phyloP scores from a whole-genome alignment of 2,888 invertebrate genomes.

The Eupithecia vulgata region DNA sequence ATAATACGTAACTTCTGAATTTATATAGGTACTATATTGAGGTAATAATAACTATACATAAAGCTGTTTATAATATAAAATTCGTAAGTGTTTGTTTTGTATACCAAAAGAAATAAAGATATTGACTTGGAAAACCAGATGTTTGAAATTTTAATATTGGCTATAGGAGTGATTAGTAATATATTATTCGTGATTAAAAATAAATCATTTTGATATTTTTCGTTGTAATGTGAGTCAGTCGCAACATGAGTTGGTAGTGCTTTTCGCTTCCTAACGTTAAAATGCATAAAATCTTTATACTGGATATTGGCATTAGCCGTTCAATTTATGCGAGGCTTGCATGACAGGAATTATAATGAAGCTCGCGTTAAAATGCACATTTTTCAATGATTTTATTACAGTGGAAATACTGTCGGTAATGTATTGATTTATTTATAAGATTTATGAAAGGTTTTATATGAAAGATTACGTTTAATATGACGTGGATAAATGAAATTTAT shows the following conservation, averaged over 20 bases:
- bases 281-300: constrained; percentile 50
- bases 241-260: constrained; percentile 23
- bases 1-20: too few relatives aligned
- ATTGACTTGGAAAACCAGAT: too few relatives aligned
- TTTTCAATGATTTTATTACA: constrained; percentile 50
- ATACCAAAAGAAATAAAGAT: too few relatives aligned
- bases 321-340: constrained; percentile 48
- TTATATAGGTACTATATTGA: too few relatives aligned
- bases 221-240: neutral
- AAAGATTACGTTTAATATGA: constrained; percentile 6
- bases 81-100: too few relatives aligned
- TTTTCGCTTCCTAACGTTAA: constrained; percentile 30
- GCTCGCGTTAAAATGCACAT: constrained; percentile 50
- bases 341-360: constrained; percentile 52
- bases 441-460: constrained; percentile 17
- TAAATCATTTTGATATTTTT: neutral
- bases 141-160: too few relatives aligned
- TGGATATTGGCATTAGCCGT: constrained; percentile 47
- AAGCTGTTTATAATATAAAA: too few relatives aligned
- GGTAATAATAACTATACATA: too few relatives aligned
- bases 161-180: too few relatives aligned
- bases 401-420: constrained; percentile 10
- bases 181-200: neutral
- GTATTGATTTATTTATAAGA: constrained; percentile 24
- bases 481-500: neutral